A percentile compares a stretch with the other conserved stretches of the same genome.
These are phyloP conservation scores for Tylochromis polylepis DNA, from an alignment of 2,113 vertebrate genomes.

Conservation along the genomic window DNA sequence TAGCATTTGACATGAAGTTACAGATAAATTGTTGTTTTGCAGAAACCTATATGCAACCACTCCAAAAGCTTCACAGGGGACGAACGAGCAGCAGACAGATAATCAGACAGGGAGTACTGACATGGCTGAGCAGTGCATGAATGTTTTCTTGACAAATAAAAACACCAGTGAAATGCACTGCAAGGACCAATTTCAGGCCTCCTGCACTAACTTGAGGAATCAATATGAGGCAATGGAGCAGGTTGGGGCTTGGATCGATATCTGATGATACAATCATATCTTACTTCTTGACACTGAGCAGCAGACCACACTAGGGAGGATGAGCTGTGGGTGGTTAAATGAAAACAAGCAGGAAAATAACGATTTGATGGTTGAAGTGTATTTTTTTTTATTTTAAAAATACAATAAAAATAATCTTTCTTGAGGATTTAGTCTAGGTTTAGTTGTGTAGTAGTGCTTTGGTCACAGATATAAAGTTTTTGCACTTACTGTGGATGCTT, in stretches of 20 bases:
- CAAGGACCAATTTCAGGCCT: constrained; percentile 61
- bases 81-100: neutral
- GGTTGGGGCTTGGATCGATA: constrained; percentile 51
- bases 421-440: neutral
- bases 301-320: neutral
- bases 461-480: neutral
- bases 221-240: constrained; percentile 53
- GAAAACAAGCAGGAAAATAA: constrained; percentile 35
- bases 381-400: constrained; percentile 4
- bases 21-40: neutral
- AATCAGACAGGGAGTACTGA: constrained; percentile 1
- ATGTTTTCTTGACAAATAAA: constrained; percentile 67
- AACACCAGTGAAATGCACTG: constrained; percentile 46
- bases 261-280: constrained; percentile 72
- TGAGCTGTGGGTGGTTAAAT: constrained; percentile 1
- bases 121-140: constrained; percentile 50
- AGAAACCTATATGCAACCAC: neutral
- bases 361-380: neutral
- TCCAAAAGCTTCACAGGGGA: neutral
- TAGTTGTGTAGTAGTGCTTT: neutral
- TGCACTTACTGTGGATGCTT: neutral
- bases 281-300: constrained; percentile 57
- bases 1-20: neutral
- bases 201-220: constrained; percentile 47
- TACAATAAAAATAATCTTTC: neutral